Percentiles rank a stretch among this genome's conserved stretches.
Conservation (phyloP, 2,888 invertebrate species). For the Zaprionus bogoriensis region DNA sequence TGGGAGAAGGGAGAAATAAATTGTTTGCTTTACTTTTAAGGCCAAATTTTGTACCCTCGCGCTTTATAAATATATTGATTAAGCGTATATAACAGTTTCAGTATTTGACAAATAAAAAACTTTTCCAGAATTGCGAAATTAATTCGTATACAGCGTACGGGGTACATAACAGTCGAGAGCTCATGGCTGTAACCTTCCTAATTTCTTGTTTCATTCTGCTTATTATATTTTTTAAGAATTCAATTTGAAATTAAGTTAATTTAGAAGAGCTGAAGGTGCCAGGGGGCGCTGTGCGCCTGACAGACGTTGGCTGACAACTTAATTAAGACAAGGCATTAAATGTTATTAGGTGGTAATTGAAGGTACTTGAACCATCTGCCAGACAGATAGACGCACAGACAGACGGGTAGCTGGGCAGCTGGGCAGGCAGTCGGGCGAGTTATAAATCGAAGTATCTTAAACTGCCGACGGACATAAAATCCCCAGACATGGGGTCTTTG, state of each 20-base stretch:
- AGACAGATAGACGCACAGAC: background rate
- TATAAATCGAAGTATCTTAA: conserved; percentile 32
- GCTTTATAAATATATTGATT: too few species aligned
- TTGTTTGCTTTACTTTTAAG: too few species aligned
- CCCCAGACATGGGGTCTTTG: conserved; percentile 1
- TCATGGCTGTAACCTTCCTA: too few species aligned
- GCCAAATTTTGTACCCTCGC: too few species aligned
- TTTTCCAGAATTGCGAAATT: too few species aligned
- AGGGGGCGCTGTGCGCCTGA: background rate
- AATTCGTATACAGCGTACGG: too few species aligned
- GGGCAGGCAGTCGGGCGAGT: too few species aligned
- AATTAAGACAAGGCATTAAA: conserved; percentile 32
- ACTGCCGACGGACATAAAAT: conserved; percentile 17
- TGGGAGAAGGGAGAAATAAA: too few species aligned
- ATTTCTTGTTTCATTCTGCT: background rate
- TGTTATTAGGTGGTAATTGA: conserved; percentile 29
- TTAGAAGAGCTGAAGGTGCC: background rate
- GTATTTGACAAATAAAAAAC: too few species aligned
- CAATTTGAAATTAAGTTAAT: background rate
- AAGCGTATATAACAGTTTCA: too few species aligned
- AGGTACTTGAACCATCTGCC: conserved; percentile 18
- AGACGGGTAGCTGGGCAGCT: background rate
- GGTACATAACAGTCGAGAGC: too few species aligned
- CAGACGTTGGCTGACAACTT: conserved; percentile 8
- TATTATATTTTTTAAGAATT: background rate